These are phyloP conservation scores for Dysmachus trigonus DNA, from an alignment of 2,888 invertebrate species.

Conservation along the genomic window DNA sequence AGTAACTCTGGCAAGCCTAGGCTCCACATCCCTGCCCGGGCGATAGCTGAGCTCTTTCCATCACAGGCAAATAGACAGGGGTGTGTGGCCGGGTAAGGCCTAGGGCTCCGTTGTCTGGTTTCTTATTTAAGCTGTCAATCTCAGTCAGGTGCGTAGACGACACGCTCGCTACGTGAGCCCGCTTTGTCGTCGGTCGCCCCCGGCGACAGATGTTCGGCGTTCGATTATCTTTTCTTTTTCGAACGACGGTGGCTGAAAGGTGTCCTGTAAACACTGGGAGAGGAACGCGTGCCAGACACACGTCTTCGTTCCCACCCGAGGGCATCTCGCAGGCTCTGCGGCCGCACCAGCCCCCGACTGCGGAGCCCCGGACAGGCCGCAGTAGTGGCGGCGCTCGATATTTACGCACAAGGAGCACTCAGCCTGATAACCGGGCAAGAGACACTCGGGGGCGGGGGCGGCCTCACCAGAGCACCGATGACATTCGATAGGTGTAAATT, in stretches of 20 bases:
- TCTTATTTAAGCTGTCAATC: constrained; percentile 36
- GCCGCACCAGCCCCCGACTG: background rate
- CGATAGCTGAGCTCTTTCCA: background rate
- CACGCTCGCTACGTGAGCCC: constrained; percentile 27
- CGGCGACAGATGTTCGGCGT: constrained; percentile 26
- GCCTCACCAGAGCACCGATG: background rate
- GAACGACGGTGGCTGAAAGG: too few species aligned
- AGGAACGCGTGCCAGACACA: constrained; percentile 27
- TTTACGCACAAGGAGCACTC: background rate
- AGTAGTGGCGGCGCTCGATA: too few species aligned
- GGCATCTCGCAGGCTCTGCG: background rate
- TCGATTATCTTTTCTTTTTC: constrained; percentile 24
- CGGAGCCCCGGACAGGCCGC: background rate
- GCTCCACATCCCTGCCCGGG: background rate
- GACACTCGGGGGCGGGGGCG: background rate
- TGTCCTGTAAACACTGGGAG: background rate
- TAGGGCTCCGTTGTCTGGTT: background rate
- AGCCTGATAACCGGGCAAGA: background rate
- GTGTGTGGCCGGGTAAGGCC: background rate
- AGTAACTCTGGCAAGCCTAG: background rate
- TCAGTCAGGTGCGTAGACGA: constrained; percentile 34
- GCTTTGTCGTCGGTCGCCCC: background rate
- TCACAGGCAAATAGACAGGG: background rate
- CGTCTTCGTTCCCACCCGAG: background rate
- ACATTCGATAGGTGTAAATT: constrained; percentile 34